These are phyloP conservation scores for Acrocera orbiculus DNA, from an alignment of 2,888 invertebrate species.

Conservation along the genomic window DNA sequence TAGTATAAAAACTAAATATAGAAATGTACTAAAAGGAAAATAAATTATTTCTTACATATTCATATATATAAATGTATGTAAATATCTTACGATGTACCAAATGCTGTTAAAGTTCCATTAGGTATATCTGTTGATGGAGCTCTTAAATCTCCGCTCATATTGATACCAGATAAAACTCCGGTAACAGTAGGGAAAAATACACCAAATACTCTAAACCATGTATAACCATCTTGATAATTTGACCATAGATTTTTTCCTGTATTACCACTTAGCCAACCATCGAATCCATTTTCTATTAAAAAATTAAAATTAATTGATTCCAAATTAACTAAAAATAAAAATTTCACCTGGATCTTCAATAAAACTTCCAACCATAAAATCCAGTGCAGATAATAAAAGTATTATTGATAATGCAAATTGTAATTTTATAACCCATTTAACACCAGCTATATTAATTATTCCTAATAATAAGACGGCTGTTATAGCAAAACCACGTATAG, in stretches of 20 bases:
- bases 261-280: slow-evolving; percentile 69
- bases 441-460: slow-evolving; percentile 87
- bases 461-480: slow-evolving; percentile 72
- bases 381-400: slow-evolving; percentile 72
- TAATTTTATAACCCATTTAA: slow-evolving; percentile 93
- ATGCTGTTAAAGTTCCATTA: slow-evolving; percentile 81
- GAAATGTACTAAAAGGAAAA: slow-evolving; percentile 46
- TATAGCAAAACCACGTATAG: slow-evolving; percentile 72
- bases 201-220: slow-evolving; percentile 92
- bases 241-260: slow-evolving; percentile 68
- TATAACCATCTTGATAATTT: slow-evolving; percentile 58
- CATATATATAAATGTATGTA: no score
- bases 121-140: slow-evolving; percentile 88
- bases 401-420: slow-evolving; percentile 79
- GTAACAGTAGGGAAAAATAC: slow-evolving; percentile 97
- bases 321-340: no score
- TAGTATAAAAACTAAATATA: slow-evolving; percentile 78
- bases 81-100: slow-evolving; percentile 59
- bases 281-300: slow-evolving; percentile 53
- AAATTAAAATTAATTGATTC: slow-evolving; percentile 13
- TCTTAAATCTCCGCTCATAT: slow-evolving; percentile 92
- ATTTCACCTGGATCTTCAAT: slow-evolving; percentile 54
- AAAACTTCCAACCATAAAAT: slow-evolving; percentile 88
- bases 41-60: slow-evolving; percentile 1
- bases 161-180: slow-evolving; percentile 91